A percentile compares a stretch with the other conserved stretches of the same genome.
These are phyloP conservation scores for Diorhabda sublineata DNA, from an alignment of 1,140 invertebrate species.

Conservation along the genomic window DNA sequence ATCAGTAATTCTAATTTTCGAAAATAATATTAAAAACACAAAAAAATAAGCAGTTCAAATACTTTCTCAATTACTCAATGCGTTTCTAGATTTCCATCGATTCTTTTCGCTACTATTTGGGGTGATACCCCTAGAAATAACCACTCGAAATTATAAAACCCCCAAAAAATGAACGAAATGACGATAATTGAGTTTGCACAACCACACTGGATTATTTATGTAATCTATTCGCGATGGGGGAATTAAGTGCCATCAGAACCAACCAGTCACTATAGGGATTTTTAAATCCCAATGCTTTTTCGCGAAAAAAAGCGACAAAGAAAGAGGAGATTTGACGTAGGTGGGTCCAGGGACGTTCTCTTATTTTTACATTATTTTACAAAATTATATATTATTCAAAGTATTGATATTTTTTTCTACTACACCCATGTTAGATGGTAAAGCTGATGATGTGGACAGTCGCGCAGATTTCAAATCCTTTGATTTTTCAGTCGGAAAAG, in stretches of 20 bases:
- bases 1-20: no score
- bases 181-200: background rate
- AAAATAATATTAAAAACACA: no score
- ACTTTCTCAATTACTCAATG: no score
- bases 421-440: background rate
- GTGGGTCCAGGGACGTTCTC: no score
- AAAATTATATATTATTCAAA: no score
- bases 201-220: constrained; percentile 2
- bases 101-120: no score
- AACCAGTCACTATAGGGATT: background rate
- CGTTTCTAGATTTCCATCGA: no score
- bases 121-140: no score
- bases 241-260: background rate
- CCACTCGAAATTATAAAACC: background rate
- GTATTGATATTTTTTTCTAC: no score
- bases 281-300: constrained; percentile 2
- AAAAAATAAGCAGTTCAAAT: no score
- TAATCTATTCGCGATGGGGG: background rate
- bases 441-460: background rate
- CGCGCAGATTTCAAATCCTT: background rate
- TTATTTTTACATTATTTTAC: no score
- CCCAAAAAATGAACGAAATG: background rate
- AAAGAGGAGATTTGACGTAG: background rate
- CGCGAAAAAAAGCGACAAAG: background rate
- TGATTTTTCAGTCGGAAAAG: background rate